These are phyloP conservation scores for Odontamblyopus lacepedii DNA, from an alignment of 2,797 vertebrate genomes.

Conservation along the genomic window DNA sequence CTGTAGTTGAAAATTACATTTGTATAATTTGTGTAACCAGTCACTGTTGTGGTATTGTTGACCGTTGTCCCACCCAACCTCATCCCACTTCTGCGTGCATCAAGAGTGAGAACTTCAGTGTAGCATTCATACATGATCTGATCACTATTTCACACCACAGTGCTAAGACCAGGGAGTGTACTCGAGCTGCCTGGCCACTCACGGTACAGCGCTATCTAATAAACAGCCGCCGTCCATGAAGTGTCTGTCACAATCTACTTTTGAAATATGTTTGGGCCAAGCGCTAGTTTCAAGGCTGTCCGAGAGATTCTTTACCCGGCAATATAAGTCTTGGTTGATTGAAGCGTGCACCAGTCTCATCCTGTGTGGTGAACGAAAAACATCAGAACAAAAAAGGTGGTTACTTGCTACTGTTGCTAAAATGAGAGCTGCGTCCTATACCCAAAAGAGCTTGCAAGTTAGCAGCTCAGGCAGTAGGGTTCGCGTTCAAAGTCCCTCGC, in stretches of 20 bases:
- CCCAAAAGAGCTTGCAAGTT: slow-evolving; percentile 71
- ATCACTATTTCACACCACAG: slow-evolving; percentile 66
- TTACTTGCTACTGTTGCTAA: slow-evolving; percentile 23
- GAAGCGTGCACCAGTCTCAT: slow-evolving; percentile 49
- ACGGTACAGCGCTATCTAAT: slow-evolving; percentile 74
- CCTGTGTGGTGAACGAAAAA: slow-evolving; percentile 28
- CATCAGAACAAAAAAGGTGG: slow-evolving; percentile 24
- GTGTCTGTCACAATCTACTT: slow-evolving; percentile 72
- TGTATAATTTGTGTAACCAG: not conserved
- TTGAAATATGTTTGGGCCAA: slow-evolving; percentile 71
- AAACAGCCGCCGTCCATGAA: slow-evolving; percentile 57
- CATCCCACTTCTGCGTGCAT: slow-evolving; percentile 38
- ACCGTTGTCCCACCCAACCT: slow-evolving; percentile 49
- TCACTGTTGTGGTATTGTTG: slow-evolving; percentile 41
- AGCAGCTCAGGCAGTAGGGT: slow-evolving; percentile 59
- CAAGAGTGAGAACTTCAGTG: slow-evolving; percentile 46
- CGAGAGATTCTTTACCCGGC: slow-evolving; percentile 72
- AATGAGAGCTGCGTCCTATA: slow-evolving; percentile 61
- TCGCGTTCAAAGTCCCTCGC: slow-evolving; percentile 73
- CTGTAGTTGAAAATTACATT: no score
- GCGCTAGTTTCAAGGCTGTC: slow-evolving; percentile 69
- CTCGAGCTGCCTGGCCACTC: slow-evolving; percentile 45
- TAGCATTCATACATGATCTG: slow-evolving; percentile 42
- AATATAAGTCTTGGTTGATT: slow-evolving; percentile 64
- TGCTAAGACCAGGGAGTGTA: slow-evolving; percentile 61